Evolutionary conservation across 1,140 invertebrate genomes (phyloP), one percentile per base, ranked within the genome.

Genomic region (Heliconius melpomene): DNA sequence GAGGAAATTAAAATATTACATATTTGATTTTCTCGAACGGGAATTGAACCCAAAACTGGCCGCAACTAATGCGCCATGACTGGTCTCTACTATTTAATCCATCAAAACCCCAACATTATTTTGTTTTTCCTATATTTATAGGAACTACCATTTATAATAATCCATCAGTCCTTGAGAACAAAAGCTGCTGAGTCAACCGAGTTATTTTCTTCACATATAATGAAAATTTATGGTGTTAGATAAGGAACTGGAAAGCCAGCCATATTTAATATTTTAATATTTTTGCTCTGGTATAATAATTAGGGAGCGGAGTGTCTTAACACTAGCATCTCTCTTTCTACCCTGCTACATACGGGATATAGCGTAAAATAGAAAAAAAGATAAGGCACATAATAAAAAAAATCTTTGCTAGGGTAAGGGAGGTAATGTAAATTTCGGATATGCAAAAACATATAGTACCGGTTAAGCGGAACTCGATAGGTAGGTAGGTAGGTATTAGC

Each of bases 401-500:
- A 26, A 32, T 29, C 23, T 66, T 11, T 66, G 16, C 29, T 66
- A 66, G 2, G 3, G 13, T 29, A 46, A 6, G 40, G 26, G 23
- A 7, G 60, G 13, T 66, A 16, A 66, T 29, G 60, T 66, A 29
- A 66, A 66, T 16, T 66, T 66, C 23, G 60, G 60, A 5, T 66
- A 26, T 66, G 60, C 23, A 26, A 66, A 66, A 5, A 29, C 57
- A 66, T 66, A 29, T 29, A 66, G 6, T 29, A 66, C 60, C 26
- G 3, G 26, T 66, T 66, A 66, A 40, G 26, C 80, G 77, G 72
- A 79, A 79, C 72, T 73, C 66, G 74, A 81, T 81, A 80, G 29
- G 66, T 29, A 46, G 29, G 29, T 46, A 46, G n/a, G n/a, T n/a
- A n/a, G n/a, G n/a, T 85, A 87, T 88, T 85, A 86, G 79, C 85